These are phyloP conservation scores for Corythornis madagascariensis DNA, from an alignment of 2,113 vertebrate genomes.

Conservation along the genomic window DNA sequence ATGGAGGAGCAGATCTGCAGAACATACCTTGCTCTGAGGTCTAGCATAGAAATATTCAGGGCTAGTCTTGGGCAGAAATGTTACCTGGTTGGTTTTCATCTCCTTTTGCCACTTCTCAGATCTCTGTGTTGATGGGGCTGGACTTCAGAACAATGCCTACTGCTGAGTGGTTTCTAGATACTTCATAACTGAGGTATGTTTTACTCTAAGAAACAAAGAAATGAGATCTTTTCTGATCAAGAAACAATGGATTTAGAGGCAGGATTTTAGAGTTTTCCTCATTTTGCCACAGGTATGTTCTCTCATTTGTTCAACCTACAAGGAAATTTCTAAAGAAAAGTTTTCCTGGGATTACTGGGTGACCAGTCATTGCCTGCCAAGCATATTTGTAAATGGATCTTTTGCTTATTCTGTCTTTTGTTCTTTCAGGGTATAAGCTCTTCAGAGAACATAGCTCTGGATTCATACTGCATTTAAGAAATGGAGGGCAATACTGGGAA, in stretches of 20 bases:
- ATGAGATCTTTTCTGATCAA: not conserved
- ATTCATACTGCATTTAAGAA: not conserved
- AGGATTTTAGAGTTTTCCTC: not conserved
- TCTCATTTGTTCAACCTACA: not conserved
- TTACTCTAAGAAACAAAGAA: not conserved
- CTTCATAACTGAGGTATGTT: not conserved
- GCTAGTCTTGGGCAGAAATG: not conserved
- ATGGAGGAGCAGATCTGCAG: not conserved
- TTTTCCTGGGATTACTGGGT: not conserved
- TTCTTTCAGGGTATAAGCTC: not conserved
- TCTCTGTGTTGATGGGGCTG: not conserved
- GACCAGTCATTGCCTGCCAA: not conserved
- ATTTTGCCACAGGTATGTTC: not conserved
- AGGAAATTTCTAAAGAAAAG: rapidly evolving
- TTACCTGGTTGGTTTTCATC: not conserved
- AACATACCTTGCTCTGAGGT: not conserved
- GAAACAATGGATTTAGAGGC: not conserved
- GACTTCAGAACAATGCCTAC: not conserved
- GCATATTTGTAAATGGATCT: not conserved
- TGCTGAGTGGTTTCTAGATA: not conserved
- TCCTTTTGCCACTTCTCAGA: not conserved
- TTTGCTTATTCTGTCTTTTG: not conserved
- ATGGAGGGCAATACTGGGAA: not conserved
- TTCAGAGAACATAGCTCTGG: not conserved
- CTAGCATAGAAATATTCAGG: not conserved